These are phyloP conservation scores for Cydia amplana DNA, from an alignment of 1,140 invertebrate genomes.

Conservation along the genomic window DNA sequence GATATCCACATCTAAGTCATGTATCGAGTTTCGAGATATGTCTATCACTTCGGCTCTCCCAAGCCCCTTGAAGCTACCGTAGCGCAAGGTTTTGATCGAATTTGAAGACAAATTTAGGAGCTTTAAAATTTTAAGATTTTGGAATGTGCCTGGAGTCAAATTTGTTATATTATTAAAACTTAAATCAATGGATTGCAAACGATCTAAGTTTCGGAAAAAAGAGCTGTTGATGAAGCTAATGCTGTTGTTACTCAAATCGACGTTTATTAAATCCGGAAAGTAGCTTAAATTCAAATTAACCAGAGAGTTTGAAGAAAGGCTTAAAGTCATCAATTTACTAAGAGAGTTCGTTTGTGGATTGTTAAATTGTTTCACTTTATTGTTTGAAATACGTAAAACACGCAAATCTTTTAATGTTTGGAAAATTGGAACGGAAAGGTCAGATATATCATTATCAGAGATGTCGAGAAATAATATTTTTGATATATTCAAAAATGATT, in stretches of 20 bases:
- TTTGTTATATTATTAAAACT: conserved; percentile 55
- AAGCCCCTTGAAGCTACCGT: conserved; percentile 61
- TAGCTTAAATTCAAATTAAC: conserved; percentile 51
- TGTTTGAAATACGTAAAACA: conserved; percentile 51
- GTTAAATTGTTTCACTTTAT: conserved; percentile 58
- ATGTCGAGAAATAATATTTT: conserved; percentile 55
- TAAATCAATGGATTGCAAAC: conserved; percentile 56
- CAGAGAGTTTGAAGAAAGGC: conserved; percentile 54
- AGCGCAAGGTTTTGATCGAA: conserved; percentile 50
- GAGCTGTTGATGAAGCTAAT: conserved; percentile 48
- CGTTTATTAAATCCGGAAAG: conserved; percentile 53
- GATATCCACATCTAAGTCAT: conserved; percentile 54
- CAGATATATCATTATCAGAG: conserved; percentile 52
- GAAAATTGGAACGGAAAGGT: conserved; percentile 41
- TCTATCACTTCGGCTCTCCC: conserved; percentile 58
- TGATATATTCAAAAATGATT: conserved; percentile 40
- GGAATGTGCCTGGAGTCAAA: conserved; percentile 62
- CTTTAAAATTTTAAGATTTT: conserved; percentile 57
- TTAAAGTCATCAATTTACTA: conserved; percentile 47
- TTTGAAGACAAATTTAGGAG: conserved; percentile 65
- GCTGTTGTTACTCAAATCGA: conserved; percentile 57
- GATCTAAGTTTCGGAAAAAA: conserved; percentile 48
- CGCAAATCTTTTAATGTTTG: conserved; percentile 46
- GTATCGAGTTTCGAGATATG: conserved; percentile 60
- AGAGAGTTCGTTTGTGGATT: conserved; percentile 53